These are phyloP conservation scores for Bombus sylvicola DNA, from an alignment of 1,140 invertebrate genomes.

Conservation along the genomic window DNA sequence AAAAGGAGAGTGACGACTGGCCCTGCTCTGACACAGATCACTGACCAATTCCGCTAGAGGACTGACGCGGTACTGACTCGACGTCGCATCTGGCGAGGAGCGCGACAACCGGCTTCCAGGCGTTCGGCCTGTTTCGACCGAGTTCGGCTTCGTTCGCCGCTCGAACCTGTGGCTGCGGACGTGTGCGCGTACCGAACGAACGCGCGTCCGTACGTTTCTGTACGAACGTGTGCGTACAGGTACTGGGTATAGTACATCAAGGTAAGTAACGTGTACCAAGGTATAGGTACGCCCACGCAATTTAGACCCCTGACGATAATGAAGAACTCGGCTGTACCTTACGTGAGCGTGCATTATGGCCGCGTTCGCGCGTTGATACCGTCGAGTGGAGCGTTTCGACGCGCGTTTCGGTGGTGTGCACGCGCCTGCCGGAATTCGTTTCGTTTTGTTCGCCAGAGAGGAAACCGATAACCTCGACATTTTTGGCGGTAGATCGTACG, in stretches of 20 bases:
- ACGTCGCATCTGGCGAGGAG: conserved; percentile 57
- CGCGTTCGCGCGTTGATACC: conserved; percentile 37
- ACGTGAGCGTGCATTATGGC: conserved; percentile 50
- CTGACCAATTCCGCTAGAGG: conserved; percentile 72
- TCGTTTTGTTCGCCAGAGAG: neutral
- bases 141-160: conserved; percentile 60
- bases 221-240: neutral
- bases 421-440: neutral
- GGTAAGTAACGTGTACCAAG: conserved; percentile 62
- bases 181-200: neutral
- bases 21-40: conserved; percentile 73
- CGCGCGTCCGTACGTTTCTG: neutral
- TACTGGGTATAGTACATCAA: conserved; percentile 47
- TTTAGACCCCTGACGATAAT: conserved; percentile 64
- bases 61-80: conserved; percentile 76
- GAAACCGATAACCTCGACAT: neutral
- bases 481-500: neutral
- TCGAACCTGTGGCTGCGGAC: conserved; percentile 30
- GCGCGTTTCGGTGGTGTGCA: neutral
- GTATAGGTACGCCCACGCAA: conserved; percentile 66
- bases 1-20: conserved; percentile 58
- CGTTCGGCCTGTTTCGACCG: conserved; percentile 40
- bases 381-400: neutral
- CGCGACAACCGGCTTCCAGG: conserved; percentile 67
- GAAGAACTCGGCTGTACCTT: conserved; percentile 59